Evolutionary conservation across 2,888 invertebrate species (phyloP).

Genomic region (Plebejus melissa): DNA sequence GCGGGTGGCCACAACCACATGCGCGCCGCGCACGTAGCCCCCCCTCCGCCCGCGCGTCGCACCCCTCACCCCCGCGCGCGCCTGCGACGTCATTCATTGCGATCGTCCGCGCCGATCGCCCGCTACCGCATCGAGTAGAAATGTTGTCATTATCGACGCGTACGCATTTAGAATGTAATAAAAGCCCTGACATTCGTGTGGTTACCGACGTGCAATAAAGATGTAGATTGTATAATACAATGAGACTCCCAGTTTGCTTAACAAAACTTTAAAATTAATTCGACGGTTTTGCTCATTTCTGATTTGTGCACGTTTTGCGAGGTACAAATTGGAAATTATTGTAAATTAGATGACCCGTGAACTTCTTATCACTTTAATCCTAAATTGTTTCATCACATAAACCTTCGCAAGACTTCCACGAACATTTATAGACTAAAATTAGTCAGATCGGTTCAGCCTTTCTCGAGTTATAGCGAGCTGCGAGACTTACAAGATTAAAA

Average conservation of each 20-base stretch:
- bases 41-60: conserved; percentile 47
- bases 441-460: too few relatives aligned
- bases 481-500: too few relatives aligned
- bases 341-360: neutral
- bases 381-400: too few relatives aligned
- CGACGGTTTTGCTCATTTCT: neutral
- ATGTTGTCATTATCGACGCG: conserved; percentile 72
- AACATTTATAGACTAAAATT: too few relatives aligned
- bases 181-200: conserved; percentile 54
- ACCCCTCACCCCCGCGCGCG: conserved; percentile 40
- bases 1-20: conserved; percentile 78
- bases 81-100: conserved; percentile 73
- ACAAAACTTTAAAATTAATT: conserved; percentile 11
- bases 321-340: neutral
- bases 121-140: conserved; percentile 72
- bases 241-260: neutral
- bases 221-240: conserved; percentile 15
- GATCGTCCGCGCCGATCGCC: conserved; percentile 70
- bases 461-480: too few relatives aligned
- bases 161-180: conserved; percentile 67
- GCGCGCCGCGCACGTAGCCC: conserved; percentile 57
- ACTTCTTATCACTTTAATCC: too few relatives aligned
- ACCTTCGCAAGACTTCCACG: too few relatives aligned
- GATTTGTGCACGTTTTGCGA: neutral
- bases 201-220: conserved; percentile 44